Conservation (phyloP, 2,113 vertebrate species). For the Syngnathus scovelli region DNA sequence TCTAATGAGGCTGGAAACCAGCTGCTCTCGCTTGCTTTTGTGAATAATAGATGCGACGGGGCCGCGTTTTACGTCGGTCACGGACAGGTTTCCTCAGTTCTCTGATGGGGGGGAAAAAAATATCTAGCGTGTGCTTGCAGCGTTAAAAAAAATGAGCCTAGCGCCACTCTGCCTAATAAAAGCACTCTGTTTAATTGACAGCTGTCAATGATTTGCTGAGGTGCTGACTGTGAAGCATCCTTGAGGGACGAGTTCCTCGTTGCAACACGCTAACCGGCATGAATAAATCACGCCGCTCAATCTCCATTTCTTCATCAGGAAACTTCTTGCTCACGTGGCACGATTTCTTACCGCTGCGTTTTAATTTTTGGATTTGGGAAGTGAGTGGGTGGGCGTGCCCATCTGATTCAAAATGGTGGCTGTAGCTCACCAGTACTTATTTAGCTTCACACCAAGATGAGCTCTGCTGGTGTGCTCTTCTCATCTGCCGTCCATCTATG, state of each 20-base stretch:
- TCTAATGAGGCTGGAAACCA: constrained; percentile 61
- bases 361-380: too few species aligned
- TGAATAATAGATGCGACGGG: constrained; percentile 64
- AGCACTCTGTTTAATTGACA: constrained; percentile 62
- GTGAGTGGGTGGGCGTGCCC: too few species aligned
- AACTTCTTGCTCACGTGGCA: constrained; percentile 16
- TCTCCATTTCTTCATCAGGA: constrained; percentile 39
- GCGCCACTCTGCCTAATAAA: constrained; percentile 31
- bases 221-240: constrained; percentile 34
- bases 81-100: constrained; percentile 19
- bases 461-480: not conserved
- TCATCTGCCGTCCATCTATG: not conserved
- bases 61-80: constrained; percentile 31
- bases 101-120: not conserved
- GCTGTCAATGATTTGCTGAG: constrained; percentile 53
- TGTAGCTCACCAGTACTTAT: not conserved
- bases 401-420: too few species aligned
- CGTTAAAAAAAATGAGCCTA: constrained; percentile 20
- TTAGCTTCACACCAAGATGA: not conserved
- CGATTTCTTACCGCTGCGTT: not conserved
- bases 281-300: constrained; percentile 29
- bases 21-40: constrained; percentile 53
- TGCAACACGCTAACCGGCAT: constrained; percentile 15
- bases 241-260: constrained; percentile 14
- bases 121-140: not conserved